Evolutionary conservation across 2,888 invertebrate species (phyloP), one percentile per base, ranked within the genome.

Genomic region (Pseudoips prasinana): DNA sequence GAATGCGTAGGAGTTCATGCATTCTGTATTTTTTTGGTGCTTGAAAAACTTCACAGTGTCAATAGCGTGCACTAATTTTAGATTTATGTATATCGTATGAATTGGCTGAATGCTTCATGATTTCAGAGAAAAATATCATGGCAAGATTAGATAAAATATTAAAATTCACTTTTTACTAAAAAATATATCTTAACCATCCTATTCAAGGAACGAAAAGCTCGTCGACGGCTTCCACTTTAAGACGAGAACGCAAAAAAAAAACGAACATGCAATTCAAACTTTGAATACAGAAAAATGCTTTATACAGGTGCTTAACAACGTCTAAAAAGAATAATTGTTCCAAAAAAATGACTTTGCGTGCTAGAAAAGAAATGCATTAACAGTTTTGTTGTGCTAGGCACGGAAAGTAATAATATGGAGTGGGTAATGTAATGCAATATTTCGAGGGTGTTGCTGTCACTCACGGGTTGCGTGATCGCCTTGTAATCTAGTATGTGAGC

Each of bases 381-480:
- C 31, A 18, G 34, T 31, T 46, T 50, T 33, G 40, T 33, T 37
- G 27, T 40, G 26, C 43, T 27, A 39, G 34, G 44, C 34, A 53
- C 36, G 47, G 48, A 53, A 39, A 33, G 36, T 46, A 55, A 51
- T 56, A 50, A 54, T 38, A 36, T 40, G 30, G 47, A 50, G 50
- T 56, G 48, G 30, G 57, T 52, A 51, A 51, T 53, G 50, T 51
- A 64, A 64, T 69, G 70, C 68, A 73, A 74, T 73, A 74, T 72
- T 73, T 70, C 58, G 63, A 59, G 58, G 46, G 73, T 76, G 70
- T 52, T 35, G 52, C 65, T 71, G 79, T 75, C 81, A 74, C 60
- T 77, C 77, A 71, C 58, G 60, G 55, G 54, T 70, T 72, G 69
- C 71, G 76, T 77, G 77, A 74, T 70, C 67, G 59, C 62, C 72